Base-by-base conservation (phyloP, 1,140 invertebrate genomes). In the Pseudoatta argentina region DNA sequence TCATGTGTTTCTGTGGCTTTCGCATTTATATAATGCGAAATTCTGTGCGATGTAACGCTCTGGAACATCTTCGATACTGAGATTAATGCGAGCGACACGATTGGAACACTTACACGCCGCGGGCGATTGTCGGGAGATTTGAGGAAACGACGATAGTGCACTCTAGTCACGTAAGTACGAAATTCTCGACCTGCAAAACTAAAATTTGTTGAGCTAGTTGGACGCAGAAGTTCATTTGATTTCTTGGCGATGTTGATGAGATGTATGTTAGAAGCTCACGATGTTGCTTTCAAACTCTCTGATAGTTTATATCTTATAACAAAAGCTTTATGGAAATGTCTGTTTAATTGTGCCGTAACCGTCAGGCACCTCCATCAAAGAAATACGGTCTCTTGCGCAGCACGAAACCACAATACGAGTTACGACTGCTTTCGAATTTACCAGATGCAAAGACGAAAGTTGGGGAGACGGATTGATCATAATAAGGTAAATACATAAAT, bases 131-230 rank as follows among this genome's bases (percentile, higher is more conserved):
- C 55, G 67, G 34, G n/a, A 59, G 78, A 73, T 73, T 82, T 59
- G 79, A 82, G 39, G 51, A 59, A 59, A 55, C 39, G 18, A 30
- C 55, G 67, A 82, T 82, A 21, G 55, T 4, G 71, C 63, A 89
- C 21, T 27, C 83, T 51, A 59, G 59, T 89, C 88, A 88, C 88
- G 88, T 89, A 86, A 53, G 34, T 44, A 18, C 57, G 71, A 89
- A 86, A 89, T 88, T 88, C 85, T 82, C 87, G 18, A 27, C 14
- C 12, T 18, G 81, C 12, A 64, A 34, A 44, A 57, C 61, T 53
- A 79, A 88, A 88, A 89, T 89, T 89, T 59, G 76, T 86, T 61
- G 57, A 57, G 57, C 48, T 30, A 64, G 30, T 61, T 30, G 44
- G 69, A 55, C 48, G 55, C 10, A 44, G 69, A 64, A 81, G 69